A percentile compares a stretch with the other conserved stretches of the same genome.
phyloP scores from a whole-genome alignment of 2,888 invertebrate genomes.

The Girardia tigrina region DNA sequence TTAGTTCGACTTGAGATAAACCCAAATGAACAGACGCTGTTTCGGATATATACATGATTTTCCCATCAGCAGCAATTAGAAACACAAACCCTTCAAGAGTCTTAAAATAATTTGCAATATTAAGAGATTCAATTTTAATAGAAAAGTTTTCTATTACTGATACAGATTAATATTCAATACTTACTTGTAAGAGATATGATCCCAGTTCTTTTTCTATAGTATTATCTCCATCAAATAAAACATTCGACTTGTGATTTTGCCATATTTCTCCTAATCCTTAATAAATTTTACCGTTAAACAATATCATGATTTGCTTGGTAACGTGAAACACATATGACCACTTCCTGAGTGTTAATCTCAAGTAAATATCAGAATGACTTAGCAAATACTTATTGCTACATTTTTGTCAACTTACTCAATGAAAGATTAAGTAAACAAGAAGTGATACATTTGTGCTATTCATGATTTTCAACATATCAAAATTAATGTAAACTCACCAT shows the following conservation, averaged over 20 bases:
- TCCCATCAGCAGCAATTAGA: slow-evolving; percentile 87
- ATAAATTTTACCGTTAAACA: neutral
- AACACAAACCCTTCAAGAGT: slow-evolving; percentile 92
- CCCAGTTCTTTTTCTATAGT: slow-evolving; percentile 73
- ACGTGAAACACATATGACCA: neutral
- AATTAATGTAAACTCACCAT: slow-evolving; percentile 57
- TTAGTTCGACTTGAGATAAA: slow-evolving; percentile 84
- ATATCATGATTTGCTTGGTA: neutral
- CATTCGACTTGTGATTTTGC: slow-evolving; percentile 59
- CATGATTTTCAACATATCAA: neutral
- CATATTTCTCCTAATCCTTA: slow-evolving; percentile 83
- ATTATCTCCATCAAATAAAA: slow-evolving; percentile 49
- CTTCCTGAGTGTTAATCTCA: neutral
- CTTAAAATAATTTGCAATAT: too few relatives aligned
- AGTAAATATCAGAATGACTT: neutral
- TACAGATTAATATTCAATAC: too few relatives aligned
- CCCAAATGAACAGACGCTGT: slow-evolving; percentile 90
- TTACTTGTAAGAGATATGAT: slow-evolving; percentile 72
- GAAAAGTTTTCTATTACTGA: too few relatives aligned
- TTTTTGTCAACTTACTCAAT: neutral
- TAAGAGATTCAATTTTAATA: too few relatives aligned
- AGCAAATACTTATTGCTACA: neutral
- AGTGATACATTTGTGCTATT: neutral
- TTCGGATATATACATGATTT: slow-evolving; percentile 97
- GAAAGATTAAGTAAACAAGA: neutral